phyloP scores from a whole-genome alignment of 1,140 invertebrate species.

The Microplitis mediator region DNA sequence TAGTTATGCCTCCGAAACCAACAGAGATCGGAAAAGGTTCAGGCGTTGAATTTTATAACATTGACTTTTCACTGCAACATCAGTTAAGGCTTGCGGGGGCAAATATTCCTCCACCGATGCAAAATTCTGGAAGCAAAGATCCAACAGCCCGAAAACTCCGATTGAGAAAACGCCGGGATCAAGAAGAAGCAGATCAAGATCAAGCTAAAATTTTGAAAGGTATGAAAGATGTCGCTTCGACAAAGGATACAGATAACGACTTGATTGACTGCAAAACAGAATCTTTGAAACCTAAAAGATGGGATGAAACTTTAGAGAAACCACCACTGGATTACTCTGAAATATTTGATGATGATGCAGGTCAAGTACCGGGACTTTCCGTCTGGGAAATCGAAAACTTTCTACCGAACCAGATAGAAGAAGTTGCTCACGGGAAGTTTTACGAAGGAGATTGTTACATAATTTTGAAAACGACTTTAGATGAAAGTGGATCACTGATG shows the following conservation, averaged over 20 bases:
- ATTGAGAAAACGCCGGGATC: conserved; percentile 71
- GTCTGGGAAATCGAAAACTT: conserved; percentile 99
- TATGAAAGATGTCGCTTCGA: conserved; percentile 97
- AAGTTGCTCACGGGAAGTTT: conserved; percentile 95
- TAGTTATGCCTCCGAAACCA: conserved; percentile 98
- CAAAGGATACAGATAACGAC: conserved; percentile 74
- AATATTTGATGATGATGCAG: conserved; percentile 97
- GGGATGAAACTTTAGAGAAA: conserved; percentile 94
- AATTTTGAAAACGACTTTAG: conserved; percentile 87
- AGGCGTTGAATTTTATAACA: conserved; percentile 96
- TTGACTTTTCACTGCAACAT: conserved; percentile 97
- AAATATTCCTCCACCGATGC: conserved; percentile 74
- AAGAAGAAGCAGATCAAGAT: conserved; percentile 79
- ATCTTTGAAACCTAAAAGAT: conserved; percentile 80
- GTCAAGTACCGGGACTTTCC: conserved; percentile 84
- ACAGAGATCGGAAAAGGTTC: conserved; percentile 77
- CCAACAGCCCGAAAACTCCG: conserved; percentile 87
- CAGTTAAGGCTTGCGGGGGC: conserved; percentile 93
- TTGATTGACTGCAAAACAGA: conserved; percentile 69
- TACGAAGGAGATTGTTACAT: conserved; percentile 99
- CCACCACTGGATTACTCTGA: conserved; percentile 98
- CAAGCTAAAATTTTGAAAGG: conserved; percentile 91
- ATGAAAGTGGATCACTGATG: conserved; percentile 82
- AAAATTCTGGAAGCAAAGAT: conserved; percentile 74
- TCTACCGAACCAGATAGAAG: conserved; percentile 90